A percentile compares a stretch with the other conserved stretches of the same genome.
Conservation (phyloP, 2,113 vertebrate genomes). For the Sminthopsis crassicaudata region DNA sequence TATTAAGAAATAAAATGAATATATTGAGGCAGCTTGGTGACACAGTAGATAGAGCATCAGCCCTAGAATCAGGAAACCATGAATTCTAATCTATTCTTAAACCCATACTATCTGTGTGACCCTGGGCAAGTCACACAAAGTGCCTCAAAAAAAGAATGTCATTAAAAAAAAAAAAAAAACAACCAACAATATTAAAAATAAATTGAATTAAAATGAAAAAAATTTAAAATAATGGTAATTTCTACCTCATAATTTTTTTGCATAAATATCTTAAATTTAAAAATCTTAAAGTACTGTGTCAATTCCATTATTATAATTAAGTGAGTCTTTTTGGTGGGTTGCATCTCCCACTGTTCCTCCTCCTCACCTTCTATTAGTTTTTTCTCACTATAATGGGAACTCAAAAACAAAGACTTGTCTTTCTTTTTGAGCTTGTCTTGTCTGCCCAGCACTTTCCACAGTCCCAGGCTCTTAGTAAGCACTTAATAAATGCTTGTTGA, state of each 20-base stretch:
- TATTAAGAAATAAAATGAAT: too few species aligned
- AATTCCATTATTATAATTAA: background rate
- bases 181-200: too few species aligned
- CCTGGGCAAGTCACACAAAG: background rate
- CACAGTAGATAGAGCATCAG: too few species aligned
- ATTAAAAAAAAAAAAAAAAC: background rate
- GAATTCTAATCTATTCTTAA: too few species aligned
- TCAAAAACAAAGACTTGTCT: background rate
- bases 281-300: background rate
- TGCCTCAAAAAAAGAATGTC: background rate
- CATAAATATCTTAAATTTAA: background rate
- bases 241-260: background rate
- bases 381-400: background rate
- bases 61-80: too few species aligned
- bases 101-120: background rate
- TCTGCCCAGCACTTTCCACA: too few species aligned
- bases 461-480: background rate
- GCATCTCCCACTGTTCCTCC: background rate
- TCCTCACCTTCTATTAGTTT: background rate
- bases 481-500: background rate
- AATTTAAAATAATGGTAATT: background rate
- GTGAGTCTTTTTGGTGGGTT: background rate
- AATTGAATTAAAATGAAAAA: background rate
- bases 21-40: too few species aligned
- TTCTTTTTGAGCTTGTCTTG: background rate